These are phyloP conservation scores for Sabellastarte sp. DNA, from an alignment of 2,888 invertebrate genomes.

Conservation along the genomic window DNA sequence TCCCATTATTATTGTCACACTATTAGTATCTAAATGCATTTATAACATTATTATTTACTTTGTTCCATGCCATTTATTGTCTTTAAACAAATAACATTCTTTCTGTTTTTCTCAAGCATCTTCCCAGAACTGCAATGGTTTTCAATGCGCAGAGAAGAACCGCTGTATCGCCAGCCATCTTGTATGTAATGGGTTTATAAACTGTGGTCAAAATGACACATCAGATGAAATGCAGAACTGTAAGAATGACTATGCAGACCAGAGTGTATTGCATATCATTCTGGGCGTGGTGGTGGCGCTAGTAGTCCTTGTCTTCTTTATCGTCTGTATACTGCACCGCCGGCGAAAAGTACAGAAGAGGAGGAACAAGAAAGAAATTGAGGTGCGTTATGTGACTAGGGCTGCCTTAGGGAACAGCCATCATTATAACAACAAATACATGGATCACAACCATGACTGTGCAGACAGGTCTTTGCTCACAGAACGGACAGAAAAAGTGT, in stretches of 20 bases:
- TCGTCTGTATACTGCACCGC: constrained; percentile 30
- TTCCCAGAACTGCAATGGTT: no score
- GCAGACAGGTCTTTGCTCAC: constrained; percentile 21
- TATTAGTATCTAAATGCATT: no score
- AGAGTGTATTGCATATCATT: constrained; percentile 30
- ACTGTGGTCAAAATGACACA: constrained; percentile 79
- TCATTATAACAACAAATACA: background rate
- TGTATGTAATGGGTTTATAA: constrained; percentile 75
- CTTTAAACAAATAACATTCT: no score
- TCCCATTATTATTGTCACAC: no score
- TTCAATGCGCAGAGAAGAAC: constrained; percentile 52
- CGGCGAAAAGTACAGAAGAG: constrained; percentile 22
- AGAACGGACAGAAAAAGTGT: constrained; percentile 32
- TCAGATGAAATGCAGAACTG: constrained; percentile 66
- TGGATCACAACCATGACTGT: background rate
- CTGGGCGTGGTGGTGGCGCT: constrained; percentile 28
- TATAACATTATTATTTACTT: no score
- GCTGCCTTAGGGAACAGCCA: constrained; percentile 8
- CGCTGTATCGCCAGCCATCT: constrained; percentile 79
- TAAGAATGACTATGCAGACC: constrained; percentile 18
- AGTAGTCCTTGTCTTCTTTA: constrained; percentile 28
- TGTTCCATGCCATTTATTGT: no score
- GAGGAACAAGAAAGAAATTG: constrained; percentile 25
- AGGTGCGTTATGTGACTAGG: constrained; percentile 30
- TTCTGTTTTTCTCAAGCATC: no score